Evolutionary conservation across 1,140 invertebrate genomes (phyloP).

Genomic region (Heterodera schachtii): DNA sequence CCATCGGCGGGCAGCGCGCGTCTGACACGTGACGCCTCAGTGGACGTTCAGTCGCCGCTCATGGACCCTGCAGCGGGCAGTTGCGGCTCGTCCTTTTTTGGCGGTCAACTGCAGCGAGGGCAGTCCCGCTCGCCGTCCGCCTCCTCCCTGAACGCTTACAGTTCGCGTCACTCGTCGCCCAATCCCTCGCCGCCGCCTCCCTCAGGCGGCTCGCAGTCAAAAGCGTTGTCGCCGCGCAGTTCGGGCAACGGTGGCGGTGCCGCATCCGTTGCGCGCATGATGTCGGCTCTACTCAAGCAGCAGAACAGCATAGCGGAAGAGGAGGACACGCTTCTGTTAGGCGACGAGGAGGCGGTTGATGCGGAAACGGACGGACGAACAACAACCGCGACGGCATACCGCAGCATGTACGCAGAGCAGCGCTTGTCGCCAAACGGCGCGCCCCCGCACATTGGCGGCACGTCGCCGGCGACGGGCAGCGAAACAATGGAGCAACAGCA

Average conservation of each 20-base stretch:
- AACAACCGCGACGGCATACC: too few species aligned
- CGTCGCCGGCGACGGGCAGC: neutral
- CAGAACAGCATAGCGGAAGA: constrained; percentile 31
- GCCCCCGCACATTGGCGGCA: neutral
- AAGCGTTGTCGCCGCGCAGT: neutral
- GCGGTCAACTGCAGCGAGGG: neutral
- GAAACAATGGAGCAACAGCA: neutral
- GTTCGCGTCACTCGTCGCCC: constrained; percentile 23
- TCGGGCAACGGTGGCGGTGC: neutral
- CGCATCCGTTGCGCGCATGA: constrained; percentile 26
- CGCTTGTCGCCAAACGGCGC: constrained; percentile 4
- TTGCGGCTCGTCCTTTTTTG: neutral
- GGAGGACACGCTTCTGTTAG: constrained; percentile 17
- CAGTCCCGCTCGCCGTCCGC: constrained; percentile 27
- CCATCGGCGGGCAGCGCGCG: neutral
- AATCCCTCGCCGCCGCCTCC: constrained; percentile 23
- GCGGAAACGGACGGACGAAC: neutral
- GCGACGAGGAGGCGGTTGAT: constrained; percentile 8
- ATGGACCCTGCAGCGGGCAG: neutral
- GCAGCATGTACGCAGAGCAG: neutral
- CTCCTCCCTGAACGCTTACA: constrained; percentile 12
- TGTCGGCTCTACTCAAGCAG: constrained; percentile 23
- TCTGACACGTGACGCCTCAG: constrained; percentile 5
- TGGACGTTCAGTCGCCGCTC: constrained; percentile 21
- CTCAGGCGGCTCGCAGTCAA: too few species aligned